A percentile compares a stretch with the other conserved stretches of the same genome.
phyloP scores from a whole-genome alignment of 2,797 vertebrate species.

The Mormyrus hasselquistii region DNA sequence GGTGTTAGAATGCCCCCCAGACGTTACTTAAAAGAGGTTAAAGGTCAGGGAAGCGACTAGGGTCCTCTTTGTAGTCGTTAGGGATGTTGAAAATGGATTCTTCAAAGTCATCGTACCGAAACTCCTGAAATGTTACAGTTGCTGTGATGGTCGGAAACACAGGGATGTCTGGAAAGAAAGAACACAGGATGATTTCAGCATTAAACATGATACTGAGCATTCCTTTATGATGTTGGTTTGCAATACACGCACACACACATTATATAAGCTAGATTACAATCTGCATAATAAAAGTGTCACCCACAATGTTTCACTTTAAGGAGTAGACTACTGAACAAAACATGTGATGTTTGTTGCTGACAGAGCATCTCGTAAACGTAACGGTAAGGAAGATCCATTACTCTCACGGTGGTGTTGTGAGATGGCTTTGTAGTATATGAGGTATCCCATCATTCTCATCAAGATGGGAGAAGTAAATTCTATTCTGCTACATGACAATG shows the following conservation, averaged over 20 bases:
- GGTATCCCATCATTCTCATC: background rate
- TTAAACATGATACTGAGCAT: background rate
- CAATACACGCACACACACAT: background rate
- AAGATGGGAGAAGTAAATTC: background rate
- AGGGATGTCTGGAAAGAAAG: conserved; percentile 72
- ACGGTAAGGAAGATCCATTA: background rate
- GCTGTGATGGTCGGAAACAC: conserved; percentile 98
- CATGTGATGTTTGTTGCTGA: background rate
- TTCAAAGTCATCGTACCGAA: conserved; percentile 89
- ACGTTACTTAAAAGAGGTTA: conserved; percentile 43
- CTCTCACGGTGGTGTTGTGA: background rate
- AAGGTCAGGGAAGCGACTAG: conserved; percentile 95
- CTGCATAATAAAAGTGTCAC: background rate
- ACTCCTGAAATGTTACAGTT: conserved; percentile 98
- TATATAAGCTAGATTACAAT: background rate
- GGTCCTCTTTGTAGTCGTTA: conserved; percentile 95
- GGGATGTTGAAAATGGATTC: conserved; percentile 87
- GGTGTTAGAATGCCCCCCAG: background rate
- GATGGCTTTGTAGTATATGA: background rate
- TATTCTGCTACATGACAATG: background rate
- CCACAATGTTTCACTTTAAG: background rate
- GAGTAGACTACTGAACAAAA: background rate
- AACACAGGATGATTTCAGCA: background rate
- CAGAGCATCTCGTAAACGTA: background rate
- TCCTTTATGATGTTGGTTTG: background rate